These are phyloP conservation scores for Desoria tigrina DNA, from an alignment of 2,888 invertebrate species.

Conservation along the genomic window DNA sequence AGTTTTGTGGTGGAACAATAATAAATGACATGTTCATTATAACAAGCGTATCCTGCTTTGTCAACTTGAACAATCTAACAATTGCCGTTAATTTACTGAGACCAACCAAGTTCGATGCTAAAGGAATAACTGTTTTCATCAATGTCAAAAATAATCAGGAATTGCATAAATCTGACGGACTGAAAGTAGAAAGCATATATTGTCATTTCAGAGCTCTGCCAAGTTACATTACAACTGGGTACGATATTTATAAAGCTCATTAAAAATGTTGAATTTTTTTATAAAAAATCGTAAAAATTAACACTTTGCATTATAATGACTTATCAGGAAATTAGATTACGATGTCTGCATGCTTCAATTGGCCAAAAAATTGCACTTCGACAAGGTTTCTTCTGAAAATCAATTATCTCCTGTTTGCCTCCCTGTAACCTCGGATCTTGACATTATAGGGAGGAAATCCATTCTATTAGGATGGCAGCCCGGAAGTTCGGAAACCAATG, in stretches of 20 bases:
- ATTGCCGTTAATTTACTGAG: not conserved
- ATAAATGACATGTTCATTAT: slow-evolving; percentile 22
- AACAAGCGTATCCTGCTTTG: slow-evolving; percentile 1
- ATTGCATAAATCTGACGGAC: not conserved
- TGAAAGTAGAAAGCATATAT: not conserved
- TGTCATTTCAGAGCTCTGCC: slow-evolving; percentile 15
- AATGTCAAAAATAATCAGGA: not conserved
- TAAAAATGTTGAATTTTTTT: not conserved
- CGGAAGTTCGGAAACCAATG: no score
- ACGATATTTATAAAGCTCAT: not conserved
- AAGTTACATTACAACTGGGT: not conserved
- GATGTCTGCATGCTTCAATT: not conserved
- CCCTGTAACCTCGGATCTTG: not conserved
- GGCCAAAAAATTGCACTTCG: not conserved
- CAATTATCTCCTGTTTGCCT: not conserved
- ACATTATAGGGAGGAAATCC: no score
- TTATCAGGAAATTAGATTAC: not conserved
- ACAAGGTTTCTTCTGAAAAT: not conserved
- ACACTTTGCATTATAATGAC: no score
- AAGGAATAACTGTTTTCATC: not conserved
- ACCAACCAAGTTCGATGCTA: not conserved
- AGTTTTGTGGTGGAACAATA: slow-evolving; percentile 16
- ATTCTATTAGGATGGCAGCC: no score
- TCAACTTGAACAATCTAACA: not conserved
- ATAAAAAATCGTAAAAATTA: no score